phyloP scores from a whole-genome alignment of 2,113 vertebrate species.

The Cololabis saira region DNA sequence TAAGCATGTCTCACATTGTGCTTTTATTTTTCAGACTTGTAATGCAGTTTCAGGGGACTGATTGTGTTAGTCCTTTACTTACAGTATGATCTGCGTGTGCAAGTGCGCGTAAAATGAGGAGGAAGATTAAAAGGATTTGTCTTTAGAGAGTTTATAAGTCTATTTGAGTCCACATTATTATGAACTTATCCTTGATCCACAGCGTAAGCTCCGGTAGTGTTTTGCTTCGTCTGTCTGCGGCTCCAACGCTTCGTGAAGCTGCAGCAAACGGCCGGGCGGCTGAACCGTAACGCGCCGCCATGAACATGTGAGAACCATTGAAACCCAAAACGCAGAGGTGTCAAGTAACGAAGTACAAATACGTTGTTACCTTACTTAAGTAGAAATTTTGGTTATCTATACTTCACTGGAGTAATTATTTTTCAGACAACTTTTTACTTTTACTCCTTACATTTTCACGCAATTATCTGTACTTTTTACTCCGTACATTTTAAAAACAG shows the following conservation, averaged over 20 bases:
- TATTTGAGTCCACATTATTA: background rate
- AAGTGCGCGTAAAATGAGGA: conserved; percentile 10
- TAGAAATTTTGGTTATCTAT: too few relatives aligned
- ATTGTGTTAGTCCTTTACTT: conserved; percentile 39
- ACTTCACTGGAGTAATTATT: too few relatives aligned
- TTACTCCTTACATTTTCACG: too few relatives aligned
- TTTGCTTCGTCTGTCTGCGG: conserved; percentile 11
- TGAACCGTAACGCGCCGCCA: conserved; percentile 16
- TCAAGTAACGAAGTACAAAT: too few relatives aligned
- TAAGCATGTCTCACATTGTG: conserved; percentile 31
- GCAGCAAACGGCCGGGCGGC: background rate
- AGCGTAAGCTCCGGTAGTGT: background rate
- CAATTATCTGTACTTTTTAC: too few relatives aligned
- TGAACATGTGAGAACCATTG: background rate
- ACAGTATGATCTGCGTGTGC: background rate
- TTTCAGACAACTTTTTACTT: too few relatives aligned
- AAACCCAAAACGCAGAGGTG: conserved; percentile 6
- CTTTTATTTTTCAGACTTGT: conserved; percentile 19
- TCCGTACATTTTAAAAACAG: too few relatives aligned
- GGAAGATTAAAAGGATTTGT: conserved; percentile 24
- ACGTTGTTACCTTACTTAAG: too few relatives aligned
- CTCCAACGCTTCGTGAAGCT: conserved; percentile 3
- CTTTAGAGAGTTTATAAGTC: conserved; percentile 9
- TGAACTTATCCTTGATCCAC: background rate
- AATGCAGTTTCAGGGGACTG: conserved; percentile 7